These are phyloP conservation scores for Acanthosoma haemorrhoidale DNA, from an alignment of 2,888 invertebrate species.

Conservation along the genomic window DNA sequence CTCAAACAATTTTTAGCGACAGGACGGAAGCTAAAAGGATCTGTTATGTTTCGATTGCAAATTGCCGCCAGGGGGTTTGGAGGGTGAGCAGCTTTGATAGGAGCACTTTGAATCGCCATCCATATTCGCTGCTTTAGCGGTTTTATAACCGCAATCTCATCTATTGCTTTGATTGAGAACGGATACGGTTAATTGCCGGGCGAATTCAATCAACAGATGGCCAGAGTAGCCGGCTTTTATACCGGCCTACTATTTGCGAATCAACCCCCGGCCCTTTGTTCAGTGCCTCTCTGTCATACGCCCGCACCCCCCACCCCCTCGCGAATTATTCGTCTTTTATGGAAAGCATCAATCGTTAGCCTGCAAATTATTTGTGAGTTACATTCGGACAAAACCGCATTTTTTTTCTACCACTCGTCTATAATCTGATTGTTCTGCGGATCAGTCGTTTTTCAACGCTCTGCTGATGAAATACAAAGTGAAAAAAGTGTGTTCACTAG, in stretches of 20 bases:
- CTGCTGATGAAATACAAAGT: too few relatives aligned
- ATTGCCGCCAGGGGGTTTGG: neutral
- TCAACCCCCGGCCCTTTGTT: neutral
- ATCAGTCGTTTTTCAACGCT: too few relatives aligned
- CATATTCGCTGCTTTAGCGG: constrained; percentile 26
- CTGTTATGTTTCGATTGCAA: constrained; percentile 1
- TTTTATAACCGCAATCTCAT: constrained; percentile 30
- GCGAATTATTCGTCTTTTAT: constrained; percentile 17
- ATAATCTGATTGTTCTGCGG: too few relatives aligned
- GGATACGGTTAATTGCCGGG: constrained; percentile 34
- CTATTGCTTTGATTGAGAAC: constrained; percentile 35
- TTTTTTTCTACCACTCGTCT: too few relatives aligned
- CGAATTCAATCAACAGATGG: constrained; percentile 35
- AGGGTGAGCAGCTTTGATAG: constrained; percentile 19
- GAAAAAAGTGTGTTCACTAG: too few relatives aligned
- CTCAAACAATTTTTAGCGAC: neutral
- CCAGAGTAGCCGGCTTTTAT: constrained; percentile 7
- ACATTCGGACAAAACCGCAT: too few relatives aligned
- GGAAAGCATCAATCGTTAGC: neutral
- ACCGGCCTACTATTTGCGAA: constrained; percentile 19
- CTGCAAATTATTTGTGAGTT: neutral
- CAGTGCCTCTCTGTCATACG: neutral
- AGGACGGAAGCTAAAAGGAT: neutral
- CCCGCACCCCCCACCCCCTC: neutral
- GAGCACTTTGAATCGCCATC: constrained; percentile 22